Evolutionary conservation across 2,888 invertebrate species (phyloP).

Genomic region (Druceiella hillmani): DNA sequence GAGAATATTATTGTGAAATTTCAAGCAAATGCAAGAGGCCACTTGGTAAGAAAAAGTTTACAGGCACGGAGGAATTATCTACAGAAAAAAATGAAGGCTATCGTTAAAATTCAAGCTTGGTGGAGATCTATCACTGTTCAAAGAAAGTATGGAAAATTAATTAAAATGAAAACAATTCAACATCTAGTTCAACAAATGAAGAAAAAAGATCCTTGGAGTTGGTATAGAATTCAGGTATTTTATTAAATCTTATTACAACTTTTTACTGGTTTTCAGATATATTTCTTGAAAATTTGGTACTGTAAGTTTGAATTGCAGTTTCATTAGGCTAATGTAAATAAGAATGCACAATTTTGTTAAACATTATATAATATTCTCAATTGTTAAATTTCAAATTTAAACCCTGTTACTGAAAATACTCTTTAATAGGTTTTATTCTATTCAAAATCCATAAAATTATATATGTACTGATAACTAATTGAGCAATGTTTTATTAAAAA

Average conservation of each 20-base stretch:
- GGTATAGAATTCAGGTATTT: constrained; percentile 50
- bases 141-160: constrained; percentile 38
- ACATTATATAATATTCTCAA: too few relatives aligned
- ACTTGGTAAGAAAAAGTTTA: constrained; percentile 47
- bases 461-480: too few relatives aligned
- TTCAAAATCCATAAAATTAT: too few relatives aligned
- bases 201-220: constrained; percentile 41
- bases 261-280: constrained; percentile 3
- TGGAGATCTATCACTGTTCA: constrained; percentile 52
- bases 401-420: too few relatives aligned
- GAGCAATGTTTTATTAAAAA: too few relatives aligned
- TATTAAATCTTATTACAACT: constrained; percentile 4
- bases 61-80: constrained; percentile 38
- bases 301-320: too few relatives aligned
- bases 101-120: constrained; percentile 57
- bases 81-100: constrained; percentile 35
- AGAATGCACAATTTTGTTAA: too few relatives aligned
- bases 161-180: constrained; percentile 42
- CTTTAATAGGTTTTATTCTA: too few relatives aligned
- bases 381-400: too few relatives aligned
- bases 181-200: constrained; percentile 36
- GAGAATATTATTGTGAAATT: constrained; percentile 47
- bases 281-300: not conserved
- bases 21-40: constrained; percentile 58
- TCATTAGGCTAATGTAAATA: too few relatives aligned